Percentiles rank a stretch among this genome's conserved stretches.
These are phyloP conservation scores for Elachura formosa DNA, from an alignment of 2,113 vertebrate species.

Conservation along the genomic window DNA sequence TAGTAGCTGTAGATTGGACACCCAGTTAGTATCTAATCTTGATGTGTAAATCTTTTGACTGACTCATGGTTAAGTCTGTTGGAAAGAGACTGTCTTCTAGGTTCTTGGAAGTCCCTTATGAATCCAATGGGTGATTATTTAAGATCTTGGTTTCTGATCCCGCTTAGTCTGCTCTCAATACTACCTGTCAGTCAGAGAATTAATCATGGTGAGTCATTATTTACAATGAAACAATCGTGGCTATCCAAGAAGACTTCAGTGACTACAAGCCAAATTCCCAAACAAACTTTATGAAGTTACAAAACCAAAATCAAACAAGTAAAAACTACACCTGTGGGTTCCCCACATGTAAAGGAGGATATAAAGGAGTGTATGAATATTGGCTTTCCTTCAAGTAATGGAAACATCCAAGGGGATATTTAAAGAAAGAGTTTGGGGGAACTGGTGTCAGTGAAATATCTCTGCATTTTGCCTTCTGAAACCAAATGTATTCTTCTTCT, in stretches of 20 bases:
- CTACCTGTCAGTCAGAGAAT: background rate
- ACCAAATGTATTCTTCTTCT: background rate
- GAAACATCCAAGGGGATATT: background rate
- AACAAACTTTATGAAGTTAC: background rate
- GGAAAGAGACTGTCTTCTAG: background rate
- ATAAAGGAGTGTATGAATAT: background rate
- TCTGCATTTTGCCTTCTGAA: background rate
- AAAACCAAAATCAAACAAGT: background rate
- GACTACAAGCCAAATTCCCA: background rate
- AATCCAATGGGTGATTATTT: background rate
- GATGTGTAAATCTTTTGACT: background rate
- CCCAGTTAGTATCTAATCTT: background rate
- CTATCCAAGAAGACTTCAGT: background rate
- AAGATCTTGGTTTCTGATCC: background rate
- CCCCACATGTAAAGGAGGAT: background rate
- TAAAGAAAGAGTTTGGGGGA: background rate
- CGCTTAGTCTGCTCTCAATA: background rate
- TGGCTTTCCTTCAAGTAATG: background rate
- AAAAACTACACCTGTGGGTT: background rate
- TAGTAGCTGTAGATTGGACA: background rate
- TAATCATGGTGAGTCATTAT: background rate
- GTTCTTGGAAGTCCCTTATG: background rate
- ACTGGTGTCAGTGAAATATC: background rate
- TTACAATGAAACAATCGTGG: background rate
- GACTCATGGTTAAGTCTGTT: background rate